These are phyloP conservation scores for Sceliomorpha sp. DNA, from an alignment of 2,888 invertebrate genomes.

Conservation along the genomic window DNA sequence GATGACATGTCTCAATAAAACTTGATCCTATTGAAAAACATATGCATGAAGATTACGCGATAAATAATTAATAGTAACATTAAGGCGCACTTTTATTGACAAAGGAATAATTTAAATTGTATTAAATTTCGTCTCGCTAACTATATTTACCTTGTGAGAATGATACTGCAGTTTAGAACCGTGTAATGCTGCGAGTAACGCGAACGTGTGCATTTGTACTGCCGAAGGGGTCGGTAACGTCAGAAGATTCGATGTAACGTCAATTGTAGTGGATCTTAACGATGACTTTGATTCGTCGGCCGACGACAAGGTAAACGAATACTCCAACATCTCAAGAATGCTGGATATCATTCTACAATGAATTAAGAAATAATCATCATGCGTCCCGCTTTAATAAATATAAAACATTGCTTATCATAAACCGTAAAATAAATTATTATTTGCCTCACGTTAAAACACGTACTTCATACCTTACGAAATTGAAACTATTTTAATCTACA, in stretches of 20 bases:
- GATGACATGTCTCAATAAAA: constrained; percentile 89
- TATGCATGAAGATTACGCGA: neutral
- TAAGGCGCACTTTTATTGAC: constrained; percentile 80
- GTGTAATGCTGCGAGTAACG: constrained; percentile 90
- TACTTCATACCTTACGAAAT: too few species aligned
- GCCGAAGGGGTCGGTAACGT: constrained; percentile 86
- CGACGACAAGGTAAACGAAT: constrained; percentile 83
- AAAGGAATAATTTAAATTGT: constrained; percentile 40
- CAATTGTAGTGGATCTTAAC: constrained; percentile 83
- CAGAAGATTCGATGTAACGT: constrained; percentile 85
- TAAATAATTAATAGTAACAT: neutral
- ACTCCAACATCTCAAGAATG: constrained; percentile 87
- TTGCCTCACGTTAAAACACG: too few species aligned
- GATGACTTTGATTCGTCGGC: constrained; percentile 81
- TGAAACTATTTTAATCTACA: too few species aligned
- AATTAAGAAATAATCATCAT: constrained; percentile 9
- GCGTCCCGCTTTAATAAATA: too few species aligned
- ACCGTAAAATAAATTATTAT: too few species aligned
- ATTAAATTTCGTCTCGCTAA: too few species aligned
- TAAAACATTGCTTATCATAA: too few species aligned
- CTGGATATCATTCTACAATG: constrained; percentile 84
- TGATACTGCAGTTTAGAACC: constrained; percentile 89
- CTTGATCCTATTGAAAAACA: constrained; percentile 85
- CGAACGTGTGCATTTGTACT: constrained; percentile 90
- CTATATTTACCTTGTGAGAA: constrained; percentile 94